Base-by-base conservation (phyloP, 2,113 vertebrate genomes). In the Montifringilla adamsi region DNA sequence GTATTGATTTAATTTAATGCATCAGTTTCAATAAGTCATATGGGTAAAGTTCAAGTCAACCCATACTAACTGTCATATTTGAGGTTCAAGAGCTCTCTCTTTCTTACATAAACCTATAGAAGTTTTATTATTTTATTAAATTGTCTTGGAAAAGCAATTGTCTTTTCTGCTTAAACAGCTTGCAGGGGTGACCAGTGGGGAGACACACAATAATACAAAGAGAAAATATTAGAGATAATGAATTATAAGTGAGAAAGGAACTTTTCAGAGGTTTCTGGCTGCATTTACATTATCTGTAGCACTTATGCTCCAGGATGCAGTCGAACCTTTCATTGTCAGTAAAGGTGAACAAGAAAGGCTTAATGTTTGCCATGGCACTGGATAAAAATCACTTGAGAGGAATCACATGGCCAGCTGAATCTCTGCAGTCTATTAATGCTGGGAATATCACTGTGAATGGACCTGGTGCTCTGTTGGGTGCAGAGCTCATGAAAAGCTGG, bases 1-100 rank as follows among this genome's bases (percentile, higher is more conserved):
- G 0, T 76, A 91, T 78, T 91, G 87, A 94, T 91, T 90, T 87
- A 74, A 87, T 77, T 93, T 94, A 90, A 49, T 93, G 31, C 26
- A 78, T 87, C 31, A 33, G 21, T 76, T 86, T 93, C 72, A 93
- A 23, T 55, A 89, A 87, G 50, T 70, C 13, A 19, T 70, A 41
- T 37, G 22, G 27, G 10, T 44, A 88, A 93, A 86, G 24, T 78
- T 83, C 85, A 81, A 56, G 82, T 68, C 73, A 93, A 41, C 7
- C 15, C 9, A 22, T 30, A 15, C 11, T 68, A 55, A 30, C 27
- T 41, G 39, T 67, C 64, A 60, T n/a, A 41, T 70, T 24, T 84
- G 64, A 68, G 31, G 52, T 89, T 74, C 24, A 22, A 70, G 47
- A 87, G 24, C 30, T 39, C 31, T 60, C 49, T 22, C 6, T 39